Evolutionary conservation across 2,888 invertebrate genomes (phyloP), one percentile per base, ranked within the genome.

Genomic region (Lacanobia wlatinum): DNA sequence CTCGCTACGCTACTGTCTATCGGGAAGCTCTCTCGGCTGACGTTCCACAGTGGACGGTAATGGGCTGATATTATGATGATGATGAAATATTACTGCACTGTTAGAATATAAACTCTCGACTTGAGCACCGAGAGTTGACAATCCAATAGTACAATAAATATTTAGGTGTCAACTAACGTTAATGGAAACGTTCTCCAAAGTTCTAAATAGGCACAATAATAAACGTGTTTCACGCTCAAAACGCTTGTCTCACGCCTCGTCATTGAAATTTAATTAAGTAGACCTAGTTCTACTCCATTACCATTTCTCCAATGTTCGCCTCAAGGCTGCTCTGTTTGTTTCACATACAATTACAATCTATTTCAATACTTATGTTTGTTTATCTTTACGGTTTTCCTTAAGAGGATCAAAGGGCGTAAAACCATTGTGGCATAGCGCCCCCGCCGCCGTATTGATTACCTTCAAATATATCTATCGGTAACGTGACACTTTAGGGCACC

Each of bases 281-380:
- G 91, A 88, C 92, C 94, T 90, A 94, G 92, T 91, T 94, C 89
- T 79, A 79, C 76, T 71, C 70, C 14, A 93, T 94, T 94, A 92
- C 85, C 93, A 94, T 94, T 85, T 84, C 84, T 80, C 90, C 93
- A 93, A 92, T 93, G 93, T 87, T 90, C 76, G 53, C 58, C 58
- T 63, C 92, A 94, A 94, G 94, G 94, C 87, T 89, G 63, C 52
- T 55, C 52, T 78, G 68, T 80, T 79, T 77, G 83, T 81, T 73
- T 55, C 72, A 79, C 82, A 75, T 82, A 82, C 76, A 80, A 81
- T 82, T 84, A 78, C 75, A 84, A 84, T 86, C 73, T 70, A 84
- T 81, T 81, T 76, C 69, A 84, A 82, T 78, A 76, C 74, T 56
- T 58, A 55, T 4, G 52, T 43, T 48, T 16, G 16, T 16, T 14